Evolutionary conservation across 2,888 invertebrate species (phyloP), one percentile per base, ranked within the genome.

Genomic region (Carterocephalus palaemon): DNA sequence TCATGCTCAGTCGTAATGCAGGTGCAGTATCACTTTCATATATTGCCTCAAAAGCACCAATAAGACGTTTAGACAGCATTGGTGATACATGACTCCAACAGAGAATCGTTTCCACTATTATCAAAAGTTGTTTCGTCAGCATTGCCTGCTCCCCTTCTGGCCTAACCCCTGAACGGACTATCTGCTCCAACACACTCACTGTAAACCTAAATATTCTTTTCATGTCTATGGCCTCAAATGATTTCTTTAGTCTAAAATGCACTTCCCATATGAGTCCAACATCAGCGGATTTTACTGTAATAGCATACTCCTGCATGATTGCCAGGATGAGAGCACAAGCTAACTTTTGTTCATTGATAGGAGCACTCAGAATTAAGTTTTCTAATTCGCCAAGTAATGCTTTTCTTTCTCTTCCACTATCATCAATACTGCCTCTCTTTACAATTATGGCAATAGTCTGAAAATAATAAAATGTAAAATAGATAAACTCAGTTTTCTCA

Each of bases 251-350:
- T 64, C 91, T 90, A 61, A 93, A 92, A 76, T 97, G 96, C 20
- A 92, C 90, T 75, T 95, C 95, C 94, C 95, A 96, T 28, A 95
- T 92, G 34, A 97, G 84, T 3, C 96, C 95, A 6, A 95, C 92
- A 76, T 95, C 95, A 19, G 95, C 92, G 1, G 96, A 94, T 65
- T 95, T 92, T 1, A 93, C 91, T 2, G 95, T 94, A 17, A 91
- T 93, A 4, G 95, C 93, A 82, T 95, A 96, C 75, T 97, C 97
- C 84, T 95, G 94, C 88, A 97, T 91, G 32, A 97, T 85, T 5
- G 95, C 92, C 43, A 92, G 88, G 61, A 97, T 91, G 38, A 97
- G 89, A 47, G 93, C 92, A 65, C 96, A 96, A 2, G 95, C 96
- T 31, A 96, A 83, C 55, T 94, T 88, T 90, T 95, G 94, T 45